Evolutionary conservation across 2,797 vertebrate species (phyloP), one percentile per base, ranked within the genome.

Genomic region (Carapus acus): DNA sequence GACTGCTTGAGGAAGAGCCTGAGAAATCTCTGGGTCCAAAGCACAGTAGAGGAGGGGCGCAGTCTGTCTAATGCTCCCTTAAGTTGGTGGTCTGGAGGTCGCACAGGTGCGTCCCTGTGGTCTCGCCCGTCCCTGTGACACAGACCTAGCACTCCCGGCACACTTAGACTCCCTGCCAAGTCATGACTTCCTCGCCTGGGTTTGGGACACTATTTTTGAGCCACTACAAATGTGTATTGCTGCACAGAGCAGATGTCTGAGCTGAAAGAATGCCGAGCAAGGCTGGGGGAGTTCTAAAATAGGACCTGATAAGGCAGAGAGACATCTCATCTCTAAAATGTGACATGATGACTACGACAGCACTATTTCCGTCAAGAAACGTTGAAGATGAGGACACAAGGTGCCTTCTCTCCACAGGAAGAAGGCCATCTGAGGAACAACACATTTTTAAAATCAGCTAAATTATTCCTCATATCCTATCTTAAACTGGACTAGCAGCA

Each of bases 81-180:
- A 5, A 9, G 24, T 9, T 9, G 9, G 5, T 5, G 24, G 24
- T 9, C 24, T 27, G 24, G 24, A 27, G 33, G 54, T 23, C 37
- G 12, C 50, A 58, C 80, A 87, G 78, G 76, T 85, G n/a, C n/a
- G 83, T 49, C 50, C 46, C 52, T 46, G 34, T 65, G 67, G 54
- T 67, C 57, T 53, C 47, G 51, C 61, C 69, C 77, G 78, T 64
- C 48, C 21, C 57, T 39, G 42, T 16, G 49, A 68, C 34, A 69
- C 54, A 45, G 23, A 45, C 31, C 19, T 8, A 21, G 45, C 34
- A 14, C 62, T 61, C 45, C 51, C 65, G 58, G 60, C 34, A 67
- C 60, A 62, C 34, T 19, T 58, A 1, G 14, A 13, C 43, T 69
- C 68, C 66, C 61, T 82, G 80, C 77, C 67, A 49, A 75, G 69